Evolutionary conservation across 2,797 vertebrate genomes (phyloP).

Genomic region (Distichodus sexfasciatus): DNA sequence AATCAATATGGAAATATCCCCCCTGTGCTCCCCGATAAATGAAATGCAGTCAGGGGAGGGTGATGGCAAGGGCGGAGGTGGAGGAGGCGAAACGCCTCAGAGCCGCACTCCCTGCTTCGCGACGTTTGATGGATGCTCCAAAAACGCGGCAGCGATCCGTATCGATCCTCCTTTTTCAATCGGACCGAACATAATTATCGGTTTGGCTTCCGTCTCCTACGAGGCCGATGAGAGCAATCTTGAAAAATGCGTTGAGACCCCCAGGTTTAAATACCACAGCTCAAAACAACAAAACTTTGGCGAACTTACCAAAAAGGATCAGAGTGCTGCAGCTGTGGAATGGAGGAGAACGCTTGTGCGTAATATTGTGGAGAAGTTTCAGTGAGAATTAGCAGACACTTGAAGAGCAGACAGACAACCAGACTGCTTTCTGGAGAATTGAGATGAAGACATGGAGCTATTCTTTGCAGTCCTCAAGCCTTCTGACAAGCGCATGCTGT

Average conservation of each 20-base stretch:
- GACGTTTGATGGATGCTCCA: conserved; percentile 49
- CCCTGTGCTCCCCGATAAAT: conserved; percentile 48
- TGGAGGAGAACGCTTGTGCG: neutral
- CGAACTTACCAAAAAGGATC: conserved; percentile 6
- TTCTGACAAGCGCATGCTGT: neutral
- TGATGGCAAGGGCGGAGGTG: conserved; percentile 40
- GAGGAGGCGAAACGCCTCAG: conserved; percentile 30
- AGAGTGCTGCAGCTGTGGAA: neutral
- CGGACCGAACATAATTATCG: conserved; percentile 48
- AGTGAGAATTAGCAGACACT: neutral
- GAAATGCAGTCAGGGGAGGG: conserved; percentile 43
- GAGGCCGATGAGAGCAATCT: conserved; percentile 35
- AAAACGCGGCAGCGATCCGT: conserved; percentile 48
- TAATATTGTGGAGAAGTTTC: neutral
- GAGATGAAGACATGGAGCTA: neutral
- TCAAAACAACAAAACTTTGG: conserved; percentile 29
- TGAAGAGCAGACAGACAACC: neutral
- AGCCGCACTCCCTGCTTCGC: conserved; percentile 38
- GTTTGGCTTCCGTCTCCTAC: conserved; percentile 38
- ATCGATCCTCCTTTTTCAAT: conserved; percentile 51
- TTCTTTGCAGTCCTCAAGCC: neutral
- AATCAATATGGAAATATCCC: conserved; percentile 56
- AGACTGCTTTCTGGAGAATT: neutral
- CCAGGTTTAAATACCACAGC: conserved; percentile 28
- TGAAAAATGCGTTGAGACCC: conserved; percentile 25